Conservation (phyloP, 2,797 vertebrate species). For the Eupleurogrammus muticus region DNA sequence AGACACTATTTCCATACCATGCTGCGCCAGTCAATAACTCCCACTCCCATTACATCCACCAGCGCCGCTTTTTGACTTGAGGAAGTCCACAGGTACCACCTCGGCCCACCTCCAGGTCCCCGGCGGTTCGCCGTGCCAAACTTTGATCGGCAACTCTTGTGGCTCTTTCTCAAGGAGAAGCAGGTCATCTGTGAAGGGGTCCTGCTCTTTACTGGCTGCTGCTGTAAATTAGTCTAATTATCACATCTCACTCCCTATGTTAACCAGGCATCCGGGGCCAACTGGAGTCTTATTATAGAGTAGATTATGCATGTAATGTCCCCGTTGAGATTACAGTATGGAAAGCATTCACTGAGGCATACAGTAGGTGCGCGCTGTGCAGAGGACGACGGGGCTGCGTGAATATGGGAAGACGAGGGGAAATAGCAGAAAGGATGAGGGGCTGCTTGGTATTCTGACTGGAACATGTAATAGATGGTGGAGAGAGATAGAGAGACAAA, state of each 20-base stretch:
- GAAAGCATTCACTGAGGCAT: slow-evolving; percentile 44
- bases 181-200: slow-evolving; percentile 73
- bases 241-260: slow-evolving; percentile 67
- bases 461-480: slow-evolving; percentile 55
- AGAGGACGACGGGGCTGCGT: slow-evolving; percentile 36
- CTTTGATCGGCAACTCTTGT: slow-evolving; percentile 57
- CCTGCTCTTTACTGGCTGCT: slow-evolving; percentile 63
- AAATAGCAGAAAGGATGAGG: slow-evolving; percentile 34
- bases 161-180: slow-evolving; percentile 72
- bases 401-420: slow-evolving; percentile 16
- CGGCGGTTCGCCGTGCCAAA: slow-evolving; percentile 44
- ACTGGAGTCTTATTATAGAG: slow-evolving; percentile 70
- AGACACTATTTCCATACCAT: slow-evolving; percentile 74
- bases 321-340: slow-evolving; percentile 66
- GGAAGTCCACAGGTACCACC: slow-evolving; percentile 38
- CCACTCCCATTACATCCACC: slow-evolving; percentile 61
- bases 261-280: slow-evolving; percentile 66
- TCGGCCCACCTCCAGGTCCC: slow-evolving; percentile 54
- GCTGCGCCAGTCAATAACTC: slow-evolving; percentile 68
- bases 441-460: slow-evolving; percentile 71
- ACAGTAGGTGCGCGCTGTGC: slow-evolving; percentile 15
- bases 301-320: slow-evolving; percentile 77
- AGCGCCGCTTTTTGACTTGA: slow-evolving; percentile 39
- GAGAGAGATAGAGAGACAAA: slow-evolving; percentile 60
- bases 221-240: slow-evolving; percentile 78